Base-by-base conservation (phyloP, 2,888 invertebrate genomes). In the Nemotelus nigrinus region DNA sequence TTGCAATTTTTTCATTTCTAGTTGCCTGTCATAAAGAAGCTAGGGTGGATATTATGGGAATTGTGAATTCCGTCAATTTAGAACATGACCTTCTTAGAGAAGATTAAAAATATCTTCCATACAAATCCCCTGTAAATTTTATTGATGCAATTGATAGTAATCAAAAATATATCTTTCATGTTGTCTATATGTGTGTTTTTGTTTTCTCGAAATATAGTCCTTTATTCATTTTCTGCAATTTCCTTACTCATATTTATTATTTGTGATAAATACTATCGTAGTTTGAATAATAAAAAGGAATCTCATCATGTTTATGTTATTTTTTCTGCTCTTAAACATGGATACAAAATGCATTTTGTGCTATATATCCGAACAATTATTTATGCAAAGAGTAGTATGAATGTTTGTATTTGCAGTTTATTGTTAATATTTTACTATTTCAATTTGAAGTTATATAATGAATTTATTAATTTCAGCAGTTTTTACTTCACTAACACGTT, bases 291-390 rank as follows among this genome's bases (percentile, higher is more conserved):
- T 72, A 65, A 65, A 76, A 76, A 76, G 63, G 64, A 76, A 65
- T 76, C 76, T 76, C 76, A 64, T 76, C 41, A 76, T 55, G 64
- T 76, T 76, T 76, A 44, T 53, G 47, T 63, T 65, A 43, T n/a
- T n/a, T 71, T 71, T 65, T 65, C n/a, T 47, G 48, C 10, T 65
- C 44, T 50, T 58, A 45, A 58, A 45, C 65, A 41, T 76, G 65
- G 64, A 65, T 65, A 65, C 64, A 76, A 76, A 76, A 76, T 76
- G 76, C 76, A 65, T 64, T 76, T 76, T 81, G 81, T 81, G 81
- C 81, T 81, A 79, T 80, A 80, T 80, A 77, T 71, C 80, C 80
- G 78, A 80, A 74, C 74, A 74, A 60, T 43, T 70, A 55, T 70
- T 47, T 55, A 70, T 70, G 2, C 53, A 53, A 70, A 53, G 70